A percentile compares a stretch with the other conserved stretches of the same genome.
phyloP scores from a whole-genome alignment of 1,140 invertebrate genomes.

The Lucilia cuprina region DNA sequence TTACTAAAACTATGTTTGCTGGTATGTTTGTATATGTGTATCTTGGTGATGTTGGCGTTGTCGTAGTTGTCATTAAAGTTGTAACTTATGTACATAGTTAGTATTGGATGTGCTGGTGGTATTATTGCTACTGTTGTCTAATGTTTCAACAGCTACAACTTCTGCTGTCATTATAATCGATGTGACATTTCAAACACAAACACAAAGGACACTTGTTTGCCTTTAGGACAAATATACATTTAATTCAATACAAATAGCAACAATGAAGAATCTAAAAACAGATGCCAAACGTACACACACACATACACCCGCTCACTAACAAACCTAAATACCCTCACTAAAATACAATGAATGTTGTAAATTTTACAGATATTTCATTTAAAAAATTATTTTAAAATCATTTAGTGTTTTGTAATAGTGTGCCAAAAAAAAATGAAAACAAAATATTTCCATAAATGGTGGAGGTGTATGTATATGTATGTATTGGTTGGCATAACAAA shows the following conservation, averaged over 20 bases:
- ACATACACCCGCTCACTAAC: not conserved
- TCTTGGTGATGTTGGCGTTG: not conserved
- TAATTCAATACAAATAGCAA: not conserved
- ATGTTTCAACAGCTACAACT: not conserved
- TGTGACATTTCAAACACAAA: not conserved
- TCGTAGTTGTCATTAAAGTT: slow-evolving; percentile 7
- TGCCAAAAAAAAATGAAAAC: too few species aligned
- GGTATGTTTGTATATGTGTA: not conserved
- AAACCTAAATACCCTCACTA: not conserved
- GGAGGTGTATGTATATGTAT: not conserved
- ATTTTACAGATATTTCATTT: not conserved
- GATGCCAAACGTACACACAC: not conserved
- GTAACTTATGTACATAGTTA: not conserved
- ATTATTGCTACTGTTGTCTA: not conserved
- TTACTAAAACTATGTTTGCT: not conserved
- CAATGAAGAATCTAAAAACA: not conserved
- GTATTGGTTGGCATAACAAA: not conserved
- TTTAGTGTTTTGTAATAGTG: not conserved
- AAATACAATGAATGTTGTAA: not conserved
- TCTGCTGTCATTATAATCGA: too few species aligned
- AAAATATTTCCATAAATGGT: too few species aligned
- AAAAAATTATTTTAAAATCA: not conserved
- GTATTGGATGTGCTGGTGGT: not conserved
- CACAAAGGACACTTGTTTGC: not conserved
- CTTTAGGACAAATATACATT: slow-evolving; percentile 2